A percentile compares a stretch with the other conserved stretches of the same genome.
These are phyloP conservation scores for Lagria hirta DNA, from an alignment of 2,888 invertebrate genomes.

Conservation along the genomic window DNA sequence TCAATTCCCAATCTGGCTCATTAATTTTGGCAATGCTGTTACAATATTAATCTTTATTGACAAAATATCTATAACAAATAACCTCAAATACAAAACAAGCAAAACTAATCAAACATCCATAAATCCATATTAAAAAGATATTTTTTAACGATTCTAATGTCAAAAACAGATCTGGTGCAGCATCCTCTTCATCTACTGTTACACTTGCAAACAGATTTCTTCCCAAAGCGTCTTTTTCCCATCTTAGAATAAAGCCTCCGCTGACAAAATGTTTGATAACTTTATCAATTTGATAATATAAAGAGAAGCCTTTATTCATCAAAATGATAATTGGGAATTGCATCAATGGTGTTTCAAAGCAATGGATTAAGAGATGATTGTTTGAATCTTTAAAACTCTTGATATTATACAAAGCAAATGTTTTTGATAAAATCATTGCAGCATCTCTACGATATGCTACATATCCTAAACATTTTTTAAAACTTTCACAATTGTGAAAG, in stretches of 20 bases:
- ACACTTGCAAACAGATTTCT: not conserved
- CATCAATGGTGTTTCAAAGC: constrained; percentile 9
- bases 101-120: not conserved
- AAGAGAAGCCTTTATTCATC: constrained; percentile 13
- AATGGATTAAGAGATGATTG: constrained; percentile 3
- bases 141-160: not conserved
- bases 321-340: constrained; percentile 14
- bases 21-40: too few relatives aligned
- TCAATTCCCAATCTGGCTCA: too few relatives aligned
- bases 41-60: too few relatives aligned
- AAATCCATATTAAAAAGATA: not conserved
- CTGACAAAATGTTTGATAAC: constrained; percentile 1
- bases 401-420: not conserved
- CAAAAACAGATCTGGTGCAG: not conserved
- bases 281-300: constrained; percentile 5
- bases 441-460: constrained; percentile 2
- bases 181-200: not conserved
- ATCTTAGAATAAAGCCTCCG: constrained; percentile 6
- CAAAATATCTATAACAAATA: not conserved
- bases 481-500: not conserved
- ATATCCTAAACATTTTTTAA: constrained; percentile 1
- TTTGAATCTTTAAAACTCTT: constrained; percentile 4
- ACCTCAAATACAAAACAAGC: not conserved
- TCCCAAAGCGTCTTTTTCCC: constrained; percentile 5
- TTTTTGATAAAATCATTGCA: constrained; percentile 4